phyloP scores from a whole-genome alignment of 2,888 invertebrate species.

The Drosophila algonquin region DNA sequence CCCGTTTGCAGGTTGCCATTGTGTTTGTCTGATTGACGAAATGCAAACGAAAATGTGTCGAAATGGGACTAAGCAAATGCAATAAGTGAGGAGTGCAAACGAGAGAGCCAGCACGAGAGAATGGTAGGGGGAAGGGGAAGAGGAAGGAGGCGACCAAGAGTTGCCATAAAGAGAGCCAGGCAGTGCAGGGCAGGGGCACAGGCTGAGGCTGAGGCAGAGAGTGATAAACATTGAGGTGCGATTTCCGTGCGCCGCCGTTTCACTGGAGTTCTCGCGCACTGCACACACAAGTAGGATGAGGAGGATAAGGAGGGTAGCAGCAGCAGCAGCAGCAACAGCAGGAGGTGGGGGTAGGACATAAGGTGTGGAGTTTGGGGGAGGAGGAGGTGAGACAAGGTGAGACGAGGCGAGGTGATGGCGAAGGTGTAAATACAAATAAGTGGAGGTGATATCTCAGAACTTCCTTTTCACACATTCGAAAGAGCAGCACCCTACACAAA shows the following conservation, averaged over 20 bases:
- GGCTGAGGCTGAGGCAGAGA: conserved; percentile 7
- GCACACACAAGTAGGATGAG: conserved; percentile 7
- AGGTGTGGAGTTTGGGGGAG: conserved; percentile 4
- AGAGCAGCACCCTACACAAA: conserved; percentile 67
- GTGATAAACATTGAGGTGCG: conserved; percentile 65
- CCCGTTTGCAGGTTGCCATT: conserved; percentile 72
- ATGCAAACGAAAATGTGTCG: conserved; percentile 78
- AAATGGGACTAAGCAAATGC: conserved; percentile 76
- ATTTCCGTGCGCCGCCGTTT: conserved; percentile 58
- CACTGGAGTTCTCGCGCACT: conserved; percentile 41
- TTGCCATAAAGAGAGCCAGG: conserved; percentile 59
- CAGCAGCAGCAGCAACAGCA: background rate
- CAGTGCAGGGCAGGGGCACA: conserved; percentile 19
- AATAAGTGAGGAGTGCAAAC: conserved; percentile 48
- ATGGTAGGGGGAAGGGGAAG: conserved; percentile 9
- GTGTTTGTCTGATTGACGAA: conserved; percentile 78
- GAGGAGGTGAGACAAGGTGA: conserved; percentile 20
- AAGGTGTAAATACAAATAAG: conserved; percentile 76
- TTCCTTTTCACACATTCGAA: conserved; percentile 77
- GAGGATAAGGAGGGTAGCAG: background rate
- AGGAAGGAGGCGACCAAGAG: conserved; percentile 12
- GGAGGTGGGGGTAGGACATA: background rate
- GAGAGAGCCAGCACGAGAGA: conserved; percentile 11
- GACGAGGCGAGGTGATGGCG: conserved; percentile 53
- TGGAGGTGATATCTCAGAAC: conserved; percentile 80